phyloP scores from a whole-genome alignment of 2,888 invertebrate genomes.

The Dryococelus australis region DNA sequence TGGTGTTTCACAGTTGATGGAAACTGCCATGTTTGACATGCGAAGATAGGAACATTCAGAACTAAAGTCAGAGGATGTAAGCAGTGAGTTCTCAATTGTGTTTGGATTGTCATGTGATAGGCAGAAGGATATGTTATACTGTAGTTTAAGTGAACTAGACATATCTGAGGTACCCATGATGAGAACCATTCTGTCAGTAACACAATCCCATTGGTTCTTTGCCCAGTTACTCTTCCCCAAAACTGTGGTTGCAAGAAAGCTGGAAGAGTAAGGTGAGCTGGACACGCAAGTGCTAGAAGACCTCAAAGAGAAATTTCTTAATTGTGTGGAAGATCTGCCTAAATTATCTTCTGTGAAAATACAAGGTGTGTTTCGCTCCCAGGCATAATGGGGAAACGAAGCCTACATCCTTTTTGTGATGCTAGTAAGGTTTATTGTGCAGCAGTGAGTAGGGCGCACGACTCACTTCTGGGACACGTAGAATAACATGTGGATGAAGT shows the following conservation, averaged over 20 bases:
- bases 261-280: slow-evolving; percentile 20
- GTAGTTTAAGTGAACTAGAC: neutral
- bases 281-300: slow-evolving; percentile 24
- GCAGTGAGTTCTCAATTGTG: neutral
- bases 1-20: neutral
- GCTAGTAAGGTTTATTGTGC: neutral
- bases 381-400: neutral
- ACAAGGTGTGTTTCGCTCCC: neutral
- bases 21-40: neutral
- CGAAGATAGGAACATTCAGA: neutral
- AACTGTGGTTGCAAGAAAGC: neutral
- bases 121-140: neutral
- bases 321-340: neutral
- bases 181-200: neutral
- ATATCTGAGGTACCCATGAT: neutral
- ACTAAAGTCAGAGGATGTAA: neutral
- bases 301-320: neutral
- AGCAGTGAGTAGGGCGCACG: too few species aligned
- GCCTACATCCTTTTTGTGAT: neutral
- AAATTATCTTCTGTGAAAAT: neutral
- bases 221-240: neutral
- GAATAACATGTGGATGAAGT: too few species aligned
- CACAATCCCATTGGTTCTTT: slow-evolving; percentile 16
- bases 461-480: too few species aligned
- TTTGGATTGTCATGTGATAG: neutral